Base-by-base conservation (phyloP, 1,140 invertebrate genomes). In the Alviniconcha marisindica region DNA sequence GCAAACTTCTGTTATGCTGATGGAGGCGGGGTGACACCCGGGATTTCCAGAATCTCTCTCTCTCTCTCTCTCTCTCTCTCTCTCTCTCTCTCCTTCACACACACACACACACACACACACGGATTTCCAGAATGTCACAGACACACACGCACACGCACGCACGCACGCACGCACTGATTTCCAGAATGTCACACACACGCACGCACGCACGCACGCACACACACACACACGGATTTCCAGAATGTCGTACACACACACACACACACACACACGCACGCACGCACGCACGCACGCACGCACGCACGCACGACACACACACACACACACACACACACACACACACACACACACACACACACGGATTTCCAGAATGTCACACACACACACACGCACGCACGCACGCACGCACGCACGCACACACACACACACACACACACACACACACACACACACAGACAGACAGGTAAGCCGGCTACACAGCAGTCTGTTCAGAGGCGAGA, bases 231-330 rank as follows among this genome's bases (percentile, higher is more conserved):
- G 31, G 7, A 18, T 36, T 7, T 31, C 7, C 2, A 1, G 15
- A 24, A 15, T 7, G 18, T 28, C 33, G 31, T 18, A 36, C 69
- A 73, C 33, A 73, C 40, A 42, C 33, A 36, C 33, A 73, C 40
- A 18, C 10, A 40, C 69, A 38, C 40, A 42, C 69, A 36, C 33
- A 38, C 69, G 21, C 33, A 0, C 15, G 12, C 38, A 36, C 33
- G 21, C 31, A 40, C 69, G 21, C 38, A 12, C 10, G 21, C 5
- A 36, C 33, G 36, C 69, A 73, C 69, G 38, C 44, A 76, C 73
- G 42, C 73, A 76, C 73, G 42, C 73, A 42, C 73, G 44, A 71
- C 71, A 74, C 71, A 74, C 71, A 74, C 66, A 31, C 15, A 74
- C 38, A 40, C 36, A 42, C 71, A 74, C 71, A 40, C 71, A 42